Evolutionary conservation across 1,140 invertebrate species (phyloP), one percentile per base, ranked within the genome.

Genomic region (Glomeris maerens): DNA sequence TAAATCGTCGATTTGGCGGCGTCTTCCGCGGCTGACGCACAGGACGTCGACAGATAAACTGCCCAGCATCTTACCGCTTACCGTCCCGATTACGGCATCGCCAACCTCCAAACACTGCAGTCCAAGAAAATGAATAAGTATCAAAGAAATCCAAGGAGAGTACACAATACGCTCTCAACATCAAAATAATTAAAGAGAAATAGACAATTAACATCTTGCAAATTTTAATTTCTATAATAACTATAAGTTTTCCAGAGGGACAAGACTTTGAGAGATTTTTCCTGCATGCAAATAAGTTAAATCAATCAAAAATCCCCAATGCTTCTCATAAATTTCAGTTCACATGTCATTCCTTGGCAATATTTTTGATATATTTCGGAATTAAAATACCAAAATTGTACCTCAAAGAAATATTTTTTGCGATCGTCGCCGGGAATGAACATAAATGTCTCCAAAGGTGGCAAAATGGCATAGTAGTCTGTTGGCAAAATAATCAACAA

Each of bases 381-480:
- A n/a, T n/a, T n/a, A n/a, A n/a, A 20, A 42, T 17, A 3, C 31
- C n/a, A 4, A 39, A 45, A 5, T 3, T 62, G 71, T 74, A 85
- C 84, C 72, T 84, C 75, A 70, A 81, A 80, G 68, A 88, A 86
- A 69, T 85, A 79, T 50, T 79, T 72, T 25, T 80, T 70, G 56
- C 81, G 73, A 47, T 77, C 78, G 17, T 73, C 72, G 55, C 80
- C 79, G 60, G 86, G 81, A 54, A 84, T 76, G 22, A 67, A 68
- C 56, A 78, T 72, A 64, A 85, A 92, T 39, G 77, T 78, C 69
- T 93, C 88, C 65, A 84, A 77, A 0, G 87, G 84, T 52, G 87
- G 85, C 73, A 88, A 78, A 45, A 84, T 73, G 39, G 83, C 83
- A 76, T 77, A 86, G 64, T 77, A 74, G 69, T 84, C 84, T 80